These are phyloP conservation scores for Nothobranchius furzeri DNA, from an alignment of 2,113 vertebrate genomes.

Conservation along the genomic window DNA sequence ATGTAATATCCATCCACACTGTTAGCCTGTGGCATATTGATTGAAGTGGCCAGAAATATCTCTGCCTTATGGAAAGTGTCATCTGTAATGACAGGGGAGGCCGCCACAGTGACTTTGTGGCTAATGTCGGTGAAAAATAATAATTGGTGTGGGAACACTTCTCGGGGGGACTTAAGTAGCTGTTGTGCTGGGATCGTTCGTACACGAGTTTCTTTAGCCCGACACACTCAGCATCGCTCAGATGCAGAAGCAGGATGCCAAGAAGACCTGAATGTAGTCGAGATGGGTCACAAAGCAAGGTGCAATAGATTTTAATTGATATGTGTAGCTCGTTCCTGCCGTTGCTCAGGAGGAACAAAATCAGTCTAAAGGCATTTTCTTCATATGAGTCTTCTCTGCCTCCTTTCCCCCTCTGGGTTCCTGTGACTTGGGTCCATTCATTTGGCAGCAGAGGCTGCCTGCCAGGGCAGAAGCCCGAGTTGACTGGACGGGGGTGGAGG, in stretches of 20 bases:
- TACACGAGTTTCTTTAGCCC: conserved; percentile 35
- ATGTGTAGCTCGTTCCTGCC: conserved; percentile 59
- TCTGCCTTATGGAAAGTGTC: conserved; percentile 32
- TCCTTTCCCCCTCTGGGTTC: conserved; percentile 60
- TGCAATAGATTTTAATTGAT: conserved; percentile 60
- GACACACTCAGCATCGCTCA: background rate
- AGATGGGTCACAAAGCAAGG: conserved; percentile 11
- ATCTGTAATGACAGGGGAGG: conserved; percentile 39
- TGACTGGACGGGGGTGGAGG: conserved; percentile 66
- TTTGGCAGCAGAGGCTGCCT: conserved; percentile 56
- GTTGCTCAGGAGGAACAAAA: conserved; percentile 64
- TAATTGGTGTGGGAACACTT: conserved; percentile 64
- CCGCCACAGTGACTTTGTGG: conserved; percentile 38
- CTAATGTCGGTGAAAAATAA: conserved; percentile 54
- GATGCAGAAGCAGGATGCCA: conserved; percentile 8
- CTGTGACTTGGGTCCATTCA: conserved; percentile 63
- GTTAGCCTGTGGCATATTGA: conserved; percentile 31
- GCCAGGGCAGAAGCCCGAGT: conserved; percentile 71
- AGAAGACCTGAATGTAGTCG: conserved; percentile 12
- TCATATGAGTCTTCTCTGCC: conserved; percentile 53
- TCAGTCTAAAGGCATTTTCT: conserved; percentile 64
- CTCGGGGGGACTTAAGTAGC: conserved; percentile 54
- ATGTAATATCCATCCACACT: conserved; percentile 20
- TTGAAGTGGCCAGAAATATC: conserved; percentile 45
- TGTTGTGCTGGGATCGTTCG: conserved; percentile 39